Base-by-base conservation (phyloP, 1,140 invertebrate genomes). In the Cardiocondyla obscurior region DNA sequence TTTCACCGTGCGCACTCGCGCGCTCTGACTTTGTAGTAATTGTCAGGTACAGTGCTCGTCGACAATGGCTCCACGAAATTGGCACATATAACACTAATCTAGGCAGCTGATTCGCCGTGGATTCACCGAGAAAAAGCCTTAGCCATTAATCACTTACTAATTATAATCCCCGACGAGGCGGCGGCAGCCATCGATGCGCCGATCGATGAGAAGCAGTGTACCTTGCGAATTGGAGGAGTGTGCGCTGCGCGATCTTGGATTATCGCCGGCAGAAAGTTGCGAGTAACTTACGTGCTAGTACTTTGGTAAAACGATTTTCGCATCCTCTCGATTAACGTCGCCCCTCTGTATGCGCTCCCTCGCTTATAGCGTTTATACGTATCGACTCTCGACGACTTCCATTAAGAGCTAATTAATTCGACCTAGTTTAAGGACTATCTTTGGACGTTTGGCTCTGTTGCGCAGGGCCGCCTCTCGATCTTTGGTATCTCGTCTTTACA, bases 201-300 rank as follows among this genome's bases (percentile, higher is more conserved):
- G 60, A 67, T 83, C 33, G 69, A 74, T 72, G 51, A 76, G 62
- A 57, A 76, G 74, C 85, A 70, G 22, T 64, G 69, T 73, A 70
- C 62, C 85, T 55, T 51, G 33, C 25, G 46, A 36, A 51, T 64
- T 46, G 85, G 46, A 79, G 44, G 39, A 39, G 64, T 64, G 57
- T 76, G 57, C 22, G 28, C 49, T 22, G 55, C 33, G 57, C 33
- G 57, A 58, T 49, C 28, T 69, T 62, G 39, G 55, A 16, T 81
- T 55, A 81, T 87, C 82, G 74, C 39, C 46, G 60, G 69, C 58
- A 67, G 65, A 81, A 69, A 70, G 65, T 87, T 74, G 81, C 79
- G 36, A 64, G 42, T 58, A 65, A 85, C 91, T 91, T 92, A 92
- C 84, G 53, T 85, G 84, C 91, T 92, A 92, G 83, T 92, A 93